Base-by-base conservation (phyloP, 2,113 vertebrate genomes). In the Epinephelus cyanopodus region DNA sequence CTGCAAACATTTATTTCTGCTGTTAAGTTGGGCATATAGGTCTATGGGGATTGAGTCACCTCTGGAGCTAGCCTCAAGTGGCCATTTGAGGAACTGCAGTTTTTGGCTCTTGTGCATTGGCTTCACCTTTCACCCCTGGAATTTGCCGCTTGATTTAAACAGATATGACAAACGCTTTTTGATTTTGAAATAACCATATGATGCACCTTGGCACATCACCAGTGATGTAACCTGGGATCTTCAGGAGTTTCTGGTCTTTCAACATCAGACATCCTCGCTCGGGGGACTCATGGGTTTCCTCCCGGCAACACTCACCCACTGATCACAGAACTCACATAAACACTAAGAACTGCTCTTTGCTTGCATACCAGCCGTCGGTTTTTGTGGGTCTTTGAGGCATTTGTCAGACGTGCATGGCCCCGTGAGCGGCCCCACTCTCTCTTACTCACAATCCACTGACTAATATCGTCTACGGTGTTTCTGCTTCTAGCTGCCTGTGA, bases 381-480 rank as follows among this genome's bases (percentile, higher is more conserved):
- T 69, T 18, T 54, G 6, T 45, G 11, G 27, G 54, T 27, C 76
- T 72, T 79, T 82, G 61, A 14, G 48, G 66, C 71, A 48, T 83
- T 70, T 70, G 10, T 82, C 17, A 48, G 60, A 2, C 3, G 11
- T 6, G 0, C 21, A 15, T 1, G 74, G 13, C 42, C 47, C 25
- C 18, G 54, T 7, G 29, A 62, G 70, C 33, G 66, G 62, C 57
- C 57, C 48, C 21, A 0, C 70, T 74, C 56, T 29, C 6, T 84
- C 76, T 75, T 74, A 69, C 77, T 86, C 87, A 77, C 71, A 65
- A 14, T 25, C 60, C 65, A 45, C 82, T 93, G 83, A 91, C 88
- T 89, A 79, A 90, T 37, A 39, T 4, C 2, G 27, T 65, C 77
- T 71, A 56, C 86, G 62, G 7, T 58, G 74, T 65, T 63, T 63